Base-by-base conservation (phyloP, 1,140 invertebrate genomes). In the Fragariocoptes setiger region DNA sequence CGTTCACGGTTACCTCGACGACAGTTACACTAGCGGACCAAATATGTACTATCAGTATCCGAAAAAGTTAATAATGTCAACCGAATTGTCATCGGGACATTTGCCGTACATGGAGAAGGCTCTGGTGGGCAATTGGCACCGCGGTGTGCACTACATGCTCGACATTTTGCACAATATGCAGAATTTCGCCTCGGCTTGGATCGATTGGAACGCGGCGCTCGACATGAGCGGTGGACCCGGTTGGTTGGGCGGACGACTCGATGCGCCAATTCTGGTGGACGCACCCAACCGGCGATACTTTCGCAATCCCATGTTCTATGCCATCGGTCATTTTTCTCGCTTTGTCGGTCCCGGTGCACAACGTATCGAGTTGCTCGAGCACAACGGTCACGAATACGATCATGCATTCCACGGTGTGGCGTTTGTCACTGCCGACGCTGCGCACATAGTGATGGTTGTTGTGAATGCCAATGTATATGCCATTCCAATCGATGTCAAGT, bases 1-100 rank as follows among this genome's bases (percentile, higher is more conserved):
- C 1, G 25, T 79, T 2, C 79, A 83, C 55, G 83, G 71, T 70
- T 83, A 69, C 47, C 31, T 53, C 37, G 70, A 79, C 56, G 49
- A 49, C 0, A 21, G 65, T 0, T 47, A 64, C 0, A n/a, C 8
- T 8, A 8, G 8, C 25, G 50, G 80, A 1, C 56, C 64, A 20
- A 25, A 51, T 3, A 63, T 63, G 2, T 66, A 69, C 50, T 52
- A 38, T 8, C 49, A 56, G 4, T 65, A 66, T 52, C 73, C 76
- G 0, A 60, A 74, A 25, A 70, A 74, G 48, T 69, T 78, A 49
- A 54, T 80, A 3, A 47, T 85, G 2, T 65, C 64, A 15, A 78
- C 76, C 0, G 78, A 83, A 58, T 31, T 31, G 25, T 31, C 8
- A 8, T 31, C 25, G 8, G 25, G 25, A 8, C 25, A 31, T n/a